Percentiles rank a stretch among this genome's conserved stretches.
phyloP scores from a whole-genome alignment of 2,797 vertebrate species.

The Acrocephalus scirpaceus region DNA sequence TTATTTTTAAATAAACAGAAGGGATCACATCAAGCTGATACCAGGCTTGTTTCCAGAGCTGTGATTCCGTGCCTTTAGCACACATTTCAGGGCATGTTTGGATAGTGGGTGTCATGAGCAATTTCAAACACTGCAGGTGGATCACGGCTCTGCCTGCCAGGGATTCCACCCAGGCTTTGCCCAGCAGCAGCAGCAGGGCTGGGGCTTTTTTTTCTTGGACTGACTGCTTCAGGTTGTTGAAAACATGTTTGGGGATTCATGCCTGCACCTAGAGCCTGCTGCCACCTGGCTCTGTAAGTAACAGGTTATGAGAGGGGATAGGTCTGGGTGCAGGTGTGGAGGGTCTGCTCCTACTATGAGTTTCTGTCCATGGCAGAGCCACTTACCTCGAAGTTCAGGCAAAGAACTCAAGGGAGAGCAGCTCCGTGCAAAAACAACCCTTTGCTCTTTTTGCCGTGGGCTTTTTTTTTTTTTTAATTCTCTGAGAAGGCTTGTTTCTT shows the following conservation, averaged over 20 bases:
- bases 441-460: neutral
- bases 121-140: neutral
- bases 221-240: neutral
- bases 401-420: neutral
- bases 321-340: neutral
- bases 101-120: neutral
- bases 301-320: neutral
- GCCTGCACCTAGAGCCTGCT: neutral
- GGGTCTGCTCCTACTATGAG: accelerated
- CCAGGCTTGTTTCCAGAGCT: neutral
- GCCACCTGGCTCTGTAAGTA: neutral
- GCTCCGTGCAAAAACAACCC: neutral
- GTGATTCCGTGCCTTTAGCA: neutral
- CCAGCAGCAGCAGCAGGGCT: neutral
- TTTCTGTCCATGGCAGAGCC: neutral
- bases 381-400: neutral
- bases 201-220: neutral
- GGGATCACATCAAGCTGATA: accelerated
- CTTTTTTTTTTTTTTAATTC: neutral
- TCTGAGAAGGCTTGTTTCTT: neutral
- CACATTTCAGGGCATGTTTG: neutral
- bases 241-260: accelerated
- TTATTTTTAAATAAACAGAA: neutral
- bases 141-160: neutral
- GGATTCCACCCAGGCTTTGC: neutral